Base-by-base conservation (phyloP, 2,113 vertebrate species). In the Phoenicopterus ruber region DNA sequence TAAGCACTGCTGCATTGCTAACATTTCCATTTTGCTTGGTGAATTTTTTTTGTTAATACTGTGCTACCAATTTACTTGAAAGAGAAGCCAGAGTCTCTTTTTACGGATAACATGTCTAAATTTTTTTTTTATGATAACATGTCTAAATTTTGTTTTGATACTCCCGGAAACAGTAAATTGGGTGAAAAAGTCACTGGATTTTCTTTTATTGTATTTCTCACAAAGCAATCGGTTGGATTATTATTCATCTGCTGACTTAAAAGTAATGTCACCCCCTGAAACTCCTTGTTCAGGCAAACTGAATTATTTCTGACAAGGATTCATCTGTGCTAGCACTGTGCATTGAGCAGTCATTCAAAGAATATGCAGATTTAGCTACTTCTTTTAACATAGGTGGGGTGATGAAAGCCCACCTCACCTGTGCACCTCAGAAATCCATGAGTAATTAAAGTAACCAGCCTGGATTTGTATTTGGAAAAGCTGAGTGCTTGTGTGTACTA, bases 1-100 rank as follows among this genome's bases (percentile, higher is more conserved):
- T 96, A 97, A 98, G 94, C 78, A 92, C 93, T 88, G n/a, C 96
- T 96, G 97, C 97, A 95, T 82, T 88, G 97, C 91, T 96, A 94
- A 94, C 96, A 82, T 96, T 96, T 93, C 82, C 65, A 95, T 96
- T 97, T 98, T 93, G 94, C 97, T 96, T 86, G 94, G 91, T 93
- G 97, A 74, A 10, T 44, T 87, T 93, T 90, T 93, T 90, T 87
- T 87, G 52, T 90, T 94, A 93, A 93, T 85, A 52, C 82, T 46
- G 38, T 90, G 79, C 77, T 94, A 94, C 89, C 96, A 85, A 95
- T 95, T 97, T 91, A 90, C 93, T 96, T 93, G 87, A 96, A 97
- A 96, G 88, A 79, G 85, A 78, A 95, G 73, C 79, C 49, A 57
- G 79, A 59, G 17, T 66, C 72, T 92, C 63, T 70, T 85, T 94